phyloP scores from a whole-genome alignment of 2,888 invertebrate genomes.

The Xestia ashworthii region DNA sequence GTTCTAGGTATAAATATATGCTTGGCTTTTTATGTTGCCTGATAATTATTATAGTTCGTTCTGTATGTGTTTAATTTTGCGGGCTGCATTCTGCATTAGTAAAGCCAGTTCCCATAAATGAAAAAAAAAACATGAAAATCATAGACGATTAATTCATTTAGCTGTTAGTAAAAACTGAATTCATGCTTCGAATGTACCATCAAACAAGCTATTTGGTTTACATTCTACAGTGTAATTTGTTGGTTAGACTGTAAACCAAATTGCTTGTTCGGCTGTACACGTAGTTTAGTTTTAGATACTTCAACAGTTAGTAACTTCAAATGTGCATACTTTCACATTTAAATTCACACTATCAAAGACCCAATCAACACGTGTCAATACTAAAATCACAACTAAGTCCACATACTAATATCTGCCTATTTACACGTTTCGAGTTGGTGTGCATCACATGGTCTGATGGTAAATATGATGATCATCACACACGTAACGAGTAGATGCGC shows the following conservation, averaged over 20 bases:
- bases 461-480: conserved; percentile 4
- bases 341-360: background rate
- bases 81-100: background rate
- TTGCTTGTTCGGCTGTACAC: no score
- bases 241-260: no score
- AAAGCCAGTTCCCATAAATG: background rate
- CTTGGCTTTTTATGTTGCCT: background rate
- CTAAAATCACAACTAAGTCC: background rate
- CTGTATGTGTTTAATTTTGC: background rate
- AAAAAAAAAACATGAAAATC: background rate
- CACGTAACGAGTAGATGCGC: conserved; percentile 9
- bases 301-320: background rate
- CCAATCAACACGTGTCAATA: background rate
- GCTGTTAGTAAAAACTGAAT: background rate
- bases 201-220: no score
- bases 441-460: conserved; percentile 17
- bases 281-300: no score
- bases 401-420: background rate
- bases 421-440: conserved; percentile 6
- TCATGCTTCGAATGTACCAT: no score
- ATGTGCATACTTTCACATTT: background rate
- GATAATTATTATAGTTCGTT: background rate
- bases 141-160: background rate
- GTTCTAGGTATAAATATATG: background rate
- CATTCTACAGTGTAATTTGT: no score